A percentile compares a stretch with the other conserved stretches of the same genome.
phyloP scores from a whole-genome alignment of 2,113 vertebrate species.

The Myrmecobius fasciatus region DNA sequence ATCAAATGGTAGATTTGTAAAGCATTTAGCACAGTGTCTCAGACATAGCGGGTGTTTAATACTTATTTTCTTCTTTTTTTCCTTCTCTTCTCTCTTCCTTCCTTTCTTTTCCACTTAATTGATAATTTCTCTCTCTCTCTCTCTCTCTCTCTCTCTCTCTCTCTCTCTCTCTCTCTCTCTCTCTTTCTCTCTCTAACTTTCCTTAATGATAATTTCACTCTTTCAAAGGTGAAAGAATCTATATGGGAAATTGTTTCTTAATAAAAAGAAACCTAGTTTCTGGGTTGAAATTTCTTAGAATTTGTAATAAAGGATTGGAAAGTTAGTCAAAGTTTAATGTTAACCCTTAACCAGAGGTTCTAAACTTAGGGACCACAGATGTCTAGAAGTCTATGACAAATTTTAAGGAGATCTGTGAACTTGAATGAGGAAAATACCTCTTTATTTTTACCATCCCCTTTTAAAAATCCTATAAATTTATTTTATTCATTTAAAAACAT shows the following conservation, averaged over 20 bases:
- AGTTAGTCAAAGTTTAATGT: neutral
- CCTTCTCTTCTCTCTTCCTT: no score
- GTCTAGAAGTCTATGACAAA: neutral
- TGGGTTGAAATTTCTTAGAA: neutral
- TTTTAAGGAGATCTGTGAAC: neutral
- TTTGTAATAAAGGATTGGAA: neutral
- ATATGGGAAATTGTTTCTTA: neutral
- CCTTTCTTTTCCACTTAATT: no score
- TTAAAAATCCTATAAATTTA: neutral
- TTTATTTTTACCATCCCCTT: neutral
- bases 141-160: neutral
- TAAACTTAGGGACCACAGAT: neutral
- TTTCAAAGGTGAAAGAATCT: neutral
- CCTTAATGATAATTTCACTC: neutral
- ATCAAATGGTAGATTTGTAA: neutral
- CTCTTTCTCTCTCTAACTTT: neutral
- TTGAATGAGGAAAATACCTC: neutral
- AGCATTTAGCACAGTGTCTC: neutral
- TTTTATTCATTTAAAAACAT: neutral
- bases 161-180: no score
- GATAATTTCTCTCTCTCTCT: no score
- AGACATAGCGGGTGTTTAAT: neutral
- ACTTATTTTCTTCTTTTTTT: neutral
- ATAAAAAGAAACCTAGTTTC: neutral
- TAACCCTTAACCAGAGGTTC: neutral